These are phyloP conservation scores for Oncorhynchus mykiss DNA, from an alignment of 2,113 vertebrate genomes.

Conservation along the genomic window DNA sequence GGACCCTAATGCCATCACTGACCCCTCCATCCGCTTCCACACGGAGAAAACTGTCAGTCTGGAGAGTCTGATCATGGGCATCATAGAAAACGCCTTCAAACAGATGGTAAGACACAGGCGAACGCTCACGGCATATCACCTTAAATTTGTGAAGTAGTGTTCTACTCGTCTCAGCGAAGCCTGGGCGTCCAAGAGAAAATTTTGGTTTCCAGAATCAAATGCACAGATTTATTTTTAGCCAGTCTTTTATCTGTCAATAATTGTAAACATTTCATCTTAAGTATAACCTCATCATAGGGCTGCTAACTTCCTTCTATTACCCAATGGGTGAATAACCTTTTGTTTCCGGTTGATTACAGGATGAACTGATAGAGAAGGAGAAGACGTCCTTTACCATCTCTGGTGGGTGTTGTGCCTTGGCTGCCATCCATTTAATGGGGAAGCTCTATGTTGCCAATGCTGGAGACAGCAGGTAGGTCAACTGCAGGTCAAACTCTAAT, in stretches of 20 bases:
- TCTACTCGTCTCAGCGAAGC: too few relatives aligned
- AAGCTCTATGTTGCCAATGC: constrained; percentile 97
- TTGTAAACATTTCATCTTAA: neutral
- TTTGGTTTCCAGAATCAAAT: neutral
- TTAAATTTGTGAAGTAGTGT: too few relatives aligned
- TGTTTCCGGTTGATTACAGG: constrained; percentile 71
- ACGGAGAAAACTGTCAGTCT: constrained; percentile 90
- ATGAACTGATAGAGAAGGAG: constrained; percentile 88
- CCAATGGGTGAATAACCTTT: neutral
- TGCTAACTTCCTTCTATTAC: too few relatives aligned
- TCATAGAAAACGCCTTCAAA: constrained; percentile 93
- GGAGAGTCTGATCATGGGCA: constrained; percentile 90
- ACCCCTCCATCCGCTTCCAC: constrained; percentile 79
- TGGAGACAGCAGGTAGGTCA: constrained; percentile 91
- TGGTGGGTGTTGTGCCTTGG: constrained; percentile 93
- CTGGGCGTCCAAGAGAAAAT: too few relatives aligned
- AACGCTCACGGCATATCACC: too few relatives aligned
- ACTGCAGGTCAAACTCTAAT: neutral
- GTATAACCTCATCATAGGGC: neutral
- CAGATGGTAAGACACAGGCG: constrained; percentile 83
- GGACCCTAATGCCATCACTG: constrained; percentile 56
- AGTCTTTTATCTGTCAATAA: neutral
- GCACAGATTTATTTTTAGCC: neutral
- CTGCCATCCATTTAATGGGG: constrained; percentile 86
- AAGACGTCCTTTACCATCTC: constrained; percentile 78